A percentile compares a stretch with the other conserved stretches of the same genome.
phyloP scores from a whole-genome alignment of 2,797 vertebrate genomes.

The Podarcis lilfordi region DNA sequence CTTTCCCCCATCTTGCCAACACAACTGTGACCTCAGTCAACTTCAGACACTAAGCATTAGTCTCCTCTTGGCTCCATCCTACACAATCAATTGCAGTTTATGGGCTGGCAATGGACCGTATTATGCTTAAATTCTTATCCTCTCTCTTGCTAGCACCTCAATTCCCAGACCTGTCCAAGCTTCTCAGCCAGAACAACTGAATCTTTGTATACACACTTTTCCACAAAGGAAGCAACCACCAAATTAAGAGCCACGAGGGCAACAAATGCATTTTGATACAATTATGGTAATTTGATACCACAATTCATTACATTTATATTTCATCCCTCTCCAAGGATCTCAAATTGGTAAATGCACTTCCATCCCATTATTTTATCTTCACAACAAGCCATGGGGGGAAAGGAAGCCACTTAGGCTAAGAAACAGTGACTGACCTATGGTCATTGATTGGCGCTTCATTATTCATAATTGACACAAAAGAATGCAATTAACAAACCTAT shows the following conservation, averaged over 20 bases:
- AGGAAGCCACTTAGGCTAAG: background rate
- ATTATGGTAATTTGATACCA: background rate
- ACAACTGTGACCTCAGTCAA: background rate
- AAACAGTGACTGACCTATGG: background rate
- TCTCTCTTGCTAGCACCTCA: background rate
- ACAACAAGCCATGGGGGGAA: background rate
- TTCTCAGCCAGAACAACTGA: background rate
- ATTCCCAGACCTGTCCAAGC: background rate
- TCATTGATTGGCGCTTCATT: background rate
- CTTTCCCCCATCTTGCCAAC: background rate
- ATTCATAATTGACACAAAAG: constrained; percentile 32
- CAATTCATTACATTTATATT: background rate
- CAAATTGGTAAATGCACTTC: background rate
- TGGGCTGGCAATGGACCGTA: background rate
- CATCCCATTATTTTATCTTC: background rate
- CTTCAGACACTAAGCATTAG: background rate
- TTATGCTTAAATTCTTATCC: background rate
- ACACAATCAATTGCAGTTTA: background rate
- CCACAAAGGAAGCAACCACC: background rate
- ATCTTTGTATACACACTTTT: background rate
- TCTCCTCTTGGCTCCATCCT: background rate
- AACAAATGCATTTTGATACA: background rate
- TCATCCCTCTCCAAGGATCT: background rate
- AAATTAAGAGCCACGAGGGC: background rate
- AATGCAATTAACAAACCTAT: constrained; percentile 81